Conservation (phyloP, 2,888 invertebrate genomes). For the Branchipolynoe longqiensis region DNA sequence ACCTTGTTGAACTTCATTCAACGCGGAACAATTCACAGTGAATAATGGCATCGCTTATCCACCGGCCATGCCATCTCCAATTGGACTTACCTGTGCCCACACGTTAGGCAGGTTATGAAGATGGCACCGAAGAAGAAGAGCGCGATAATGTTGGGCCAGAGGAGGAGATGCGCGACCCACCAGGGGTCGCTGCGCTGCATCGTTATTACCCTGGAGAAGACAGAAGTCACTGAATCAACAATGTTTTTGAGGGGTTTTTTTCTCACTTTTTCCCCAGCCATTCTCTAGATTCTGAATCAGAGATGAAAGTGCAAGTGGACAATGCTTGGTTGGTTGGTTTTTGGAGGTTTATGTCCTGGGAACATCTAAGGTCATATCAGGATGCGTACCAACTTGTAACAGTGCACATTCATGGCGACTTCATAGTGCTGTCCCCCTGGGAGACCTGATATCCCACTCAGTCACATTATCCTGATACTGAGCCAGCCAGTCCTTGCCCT, state of each 20-base stretch:
- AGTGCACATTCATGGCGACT: too few relatives aligned
- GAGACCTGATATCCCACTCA: too few relatives aligned
- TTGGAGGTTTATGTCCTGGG: too few relatives aligned
- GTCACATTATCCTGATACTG: too few relatives aligned
- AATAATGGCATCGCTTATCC: background rate
- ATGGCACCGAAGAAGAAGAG: constrained; percentile 23
- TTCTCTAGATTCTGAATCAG: too few relatives aligned
- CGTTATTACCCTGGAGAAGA: constrained; percentile 12
- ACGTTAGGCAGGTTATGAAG: constrained; percentile 16
- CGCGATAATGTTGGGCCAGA: constrained; percentile 44
- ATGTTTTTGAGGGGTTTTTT: background rate
- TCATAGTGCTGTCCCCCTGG: too few relatives aligned
- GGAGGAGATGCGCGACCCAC: constrained; percentile 23
- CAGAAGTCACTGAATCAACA: background rate
- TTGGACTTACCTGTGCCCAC: constrained; percentile 31
- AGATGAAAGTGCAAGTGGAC: too few relatives aligned
- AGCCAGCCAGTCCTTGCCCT: too few relatives aligned
- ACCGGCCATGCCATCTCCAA: background rate
- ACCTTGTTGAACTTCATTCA: background rate
- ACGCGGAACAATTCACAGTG: background rate
- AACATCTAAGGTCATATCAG: too few relatives aligned
- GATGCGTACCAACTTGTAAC: background rate
- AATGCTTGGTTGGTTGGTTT: too few relatives aligned
- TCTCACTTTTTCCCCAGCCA: too few relatives aligned
- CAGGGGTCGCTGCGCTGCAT: constrained; percentile 46